Conservation (phyloP, 2,113 vertebrate species). For the Cichladusa arquata region DNA sequence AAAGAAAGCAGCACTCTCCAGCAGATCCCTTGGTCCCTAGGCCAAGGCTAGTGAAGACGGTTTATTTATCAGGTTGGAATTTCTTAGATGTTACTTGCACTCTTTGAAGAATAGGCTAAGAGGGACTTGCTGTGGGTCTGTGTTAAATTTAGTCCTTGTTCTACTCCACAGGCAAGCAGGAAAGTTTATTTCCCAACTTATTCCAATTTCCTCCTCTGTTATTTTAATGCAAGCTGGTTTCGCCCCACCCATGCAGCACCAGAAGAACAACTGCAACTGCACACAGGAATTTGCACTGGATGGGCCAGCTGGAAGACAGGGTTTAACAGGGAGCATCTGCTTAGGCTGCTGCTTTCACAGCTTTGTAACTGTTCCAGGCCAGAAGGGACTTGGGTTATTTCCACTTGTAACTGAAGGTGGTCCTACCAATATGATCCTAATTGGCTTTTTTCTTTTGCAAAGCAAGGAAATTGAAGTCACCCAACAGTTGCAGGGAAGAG, state of each 20-base stretch:
- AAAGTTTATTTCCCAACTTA: background rate
- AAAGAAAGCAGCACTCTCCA: background rate
- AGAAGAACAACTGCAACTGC: background rate
- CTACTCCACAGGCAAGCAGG: background rate
- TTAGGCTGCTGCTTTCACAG: background rate
- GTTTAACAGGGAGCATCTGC: background rate
- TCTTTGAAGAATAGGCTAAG: background rate
- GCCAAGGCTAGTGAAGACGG: background rate
- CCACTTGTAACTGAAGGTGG: background rate
- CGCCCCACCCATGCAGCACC: background rate
- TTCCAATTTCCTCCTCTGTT: background rate
- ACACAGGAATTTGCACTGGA: background rate
- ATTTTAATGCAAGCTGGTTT: background rate
- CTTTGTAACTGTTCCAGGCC: background rate
- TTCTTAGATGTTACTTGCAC: background rate
- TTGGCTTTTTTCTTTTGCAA: background rate
- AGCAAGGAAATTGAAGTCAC: background rate
- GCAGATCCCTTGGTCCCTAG: background rate
- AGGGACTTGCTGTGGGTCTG: background rate
- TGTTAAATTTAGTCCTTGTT: background rate
- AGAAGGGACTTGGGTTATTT: background rate
- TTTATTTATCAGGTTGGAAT: background rate
- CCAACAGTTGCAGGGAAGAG: background rate
- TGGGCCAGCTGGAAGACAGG: background rate
- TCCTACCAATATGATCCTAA: background rate